Evolutionary conservation across 2,113 vertebrate genomes (phyloP), one percentile per base, ranked within the genome.

Genomic region (Coregonus clupeaformis): DNA sequence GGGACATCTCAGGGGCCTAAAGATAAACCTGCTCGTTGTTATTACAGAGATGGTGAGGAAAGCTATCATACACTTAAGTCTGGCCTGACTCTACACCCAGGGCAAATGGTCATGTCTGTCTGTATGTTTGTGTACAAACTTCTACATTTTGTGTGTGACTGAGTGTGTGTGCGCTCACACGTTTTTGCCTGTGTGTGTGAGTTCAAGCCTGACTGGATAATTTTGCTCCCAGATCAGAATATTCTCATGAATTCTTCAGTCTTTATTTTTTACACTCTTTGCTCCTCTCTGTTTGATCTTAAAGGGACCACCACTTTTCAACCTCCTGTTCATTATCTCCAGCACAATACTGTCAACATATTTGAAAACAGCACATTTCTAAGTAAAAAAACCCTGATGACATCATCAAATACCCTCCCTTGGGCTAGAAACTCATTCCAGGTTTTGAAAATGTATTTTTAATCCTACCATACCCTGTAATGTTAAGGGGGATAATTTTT

Each of bases 21-120:
- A 85, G 83, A 85, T 87, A 84, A 52, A n/a, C 42, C 14, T 49
- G 29, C 60, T 70, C 63, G 76, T 52, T 52, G 59, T 82, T 79
- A 74, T 80, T 79, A 80, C 74, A 77, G 73, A 74, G 69, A 65
- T 18, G 24, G 2, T 29, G 14, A 25, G 18, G 47, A 6, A 62
- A 69, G 22, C 57, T 52, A 27, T 49, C 42, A 65, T 52, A 65
- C 45, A 70, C 76, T 52, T 52, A 52, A 68, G 63, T 63, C 68
- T 30, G 49, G 57, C 71, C 30, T 14, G 57, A 64, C 63, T 72
- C 20, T 63, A 49, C 22, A 30, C 20, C 64, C 20, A 72, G 20
- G 13, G 27, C 57, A 25, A 1, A 22, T 6, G 20, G 3, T 0
- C 13, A 64, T 25, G 25, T 29, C 62, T 64, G 62, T 20, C 11